Evolutionary conservation across 2,113 vertebrate genomes (phyloP), one percentile per base, ranked within the genome.

Genomic region (Mesoclemmys tuberculata): DNA sequence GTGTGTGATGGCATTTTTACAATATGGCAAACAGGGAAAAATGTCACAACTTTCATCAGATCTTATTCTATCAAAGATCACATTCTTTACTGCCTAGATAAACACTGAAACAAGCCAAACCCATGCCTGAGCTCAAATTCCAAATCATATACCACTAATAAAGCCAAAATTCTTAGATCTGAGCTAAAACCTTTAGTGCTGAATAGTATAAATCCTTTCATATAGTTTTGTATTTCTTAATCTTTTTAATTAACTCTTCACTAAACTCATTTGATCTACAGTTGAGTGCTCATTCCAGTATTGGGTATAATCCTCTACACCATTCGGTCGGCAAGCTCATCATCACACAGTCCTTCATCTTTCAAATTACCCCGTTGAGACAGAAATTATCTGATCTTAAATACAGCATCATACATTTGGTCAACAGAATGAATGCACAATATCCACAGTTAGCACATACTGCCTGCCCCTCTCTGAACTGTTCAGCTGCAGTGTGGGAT

Each of bases 221-320:
- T 1, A 92, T 58, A 95, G 85, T 84, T 87, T 80, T 74, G 82
- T 95, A 95, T 95, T 97, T 96, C 86, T 94, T 97, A 97, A 96
- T 98, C 94, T 97, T 97, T 91, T 97, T 96, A 97, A 97, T 97
- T 98, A 97, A 97, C 97, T 98, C 95, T 97, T 96, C 90, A 97
- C 93, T 97, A 97, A 98, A 97, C 84, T 97, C 92, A 95, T 96
- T 93, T 98, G 95, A 98, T 97, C 94, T 97, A 94, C 91, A 98
- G 96, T 81, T 92, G 95, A 98, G 87, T 92, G 94, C 78, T 97
- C 92, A 95, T 97, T 96, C 91, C 95, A 97, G 90, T 93, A 93
- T 93, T 95, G 64, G n/a, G 52, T 91, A 56, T 98, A 97, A 98
- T 98, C 97, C 95, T 96, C 77, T 96, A 82, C 87, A 93, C 80